Evolutionary conservation across 1,140 invertebrate genomes (phyloP).

Genomic region (Solenopsis fugax): DNA sequence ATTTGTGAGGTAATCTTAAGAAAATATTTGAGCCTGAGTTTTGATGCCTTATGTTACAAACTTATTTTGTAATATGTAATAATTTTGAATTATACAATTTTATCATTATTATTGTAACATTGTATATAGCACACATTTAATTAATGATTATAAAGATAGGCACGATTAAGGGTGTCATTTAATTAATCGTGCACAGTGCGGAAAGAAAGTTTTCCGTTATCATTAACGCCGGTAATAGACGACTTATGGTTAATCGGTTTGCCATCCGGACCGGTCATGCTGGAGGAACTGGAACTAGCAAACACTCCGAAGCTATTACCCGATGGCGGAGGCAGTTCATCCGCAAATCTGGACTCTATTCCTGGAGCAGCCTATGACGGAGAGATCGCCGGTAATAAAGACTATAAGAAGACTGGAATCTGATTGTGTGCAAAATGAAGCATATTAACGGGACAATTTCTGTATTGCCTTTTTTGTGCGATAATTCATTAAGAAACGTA

Average conservation of each 20-base stretch:
- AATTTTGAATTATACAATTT: conserved; percentile 32
- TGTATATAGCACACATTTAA: conserved; percentile 15
- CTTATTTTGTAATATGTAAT: too few relatives aligned
- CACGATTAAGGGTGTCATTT: neutral
- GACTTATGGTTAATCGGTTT: conserved; percentile 87
- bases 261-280: conserved; percentile 88
- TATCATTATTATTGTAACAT: neutral
- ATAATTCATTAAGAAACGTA: neutral
- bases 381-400: conserved; percentile 42
- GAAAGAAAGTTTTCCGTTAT: conserved; percentile 90
- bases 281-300: conserved; percentile 88
- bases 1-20: conserved; percentile 25
- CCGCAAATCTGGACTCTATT: conserved; percentile 87
- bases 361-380: conserved; percentile 87
- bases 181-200: conserved; percentile 87
- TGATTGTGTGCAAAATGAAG: conserved; percentile 27
- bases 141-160: neutral
- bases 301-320: conserved; percentile 88
- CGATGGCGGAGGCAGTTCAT: conserved; percentile 79
- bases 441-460: conserved; percentile 30
- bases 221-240: conserved; percentile 90
- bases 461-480: neutral
- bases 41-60: neutral
- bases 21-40: conserved; percentile 21
- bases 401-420: conserved; percentile 22